Conservation (phyloP, 2,113 vertebrate genomes). For the Zeus faber region DNA sequence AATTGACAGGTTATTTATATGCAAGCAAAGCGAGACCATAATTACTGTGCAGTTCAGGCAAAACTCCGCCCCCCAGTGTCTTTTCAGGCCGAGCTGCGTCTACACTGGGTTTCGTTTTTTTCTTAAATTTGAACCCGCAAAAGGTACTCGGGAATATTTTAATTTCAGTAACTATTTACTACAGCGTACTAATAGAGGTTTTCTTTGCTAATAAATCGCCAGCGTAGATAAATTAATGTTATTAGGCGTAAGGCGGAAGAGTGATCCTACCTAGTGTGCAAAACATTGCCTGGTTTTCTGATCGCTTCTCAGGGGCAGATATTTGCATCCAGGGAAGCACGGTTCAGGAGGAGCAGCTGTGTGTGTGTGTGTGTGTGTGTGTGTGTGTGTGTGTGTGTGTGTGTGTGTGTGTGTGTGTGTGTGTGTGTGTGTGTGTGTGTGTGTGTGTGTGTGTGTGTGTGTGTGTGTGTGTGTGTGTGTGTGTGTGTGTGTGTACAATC, state of each 20-base stretch:
- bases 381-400: too few species aligned
- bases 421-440: too few species aligned
- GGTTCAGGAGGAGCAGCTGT: too few species aligned
- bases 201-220: too few species aligned
- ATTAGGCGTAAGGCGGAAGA: neutral
- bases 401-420: too few species aligned
- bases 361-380: too few species aligned
- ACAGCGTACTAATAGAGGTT: conserved; percentile 1
- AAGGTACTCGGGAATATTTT: conserved; percentile 53
- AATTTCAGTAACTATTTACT: neutral
- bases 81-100: conserved; percentile 53
- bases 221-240: neutral
- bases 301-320: neutral
- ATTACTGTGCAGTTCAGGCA: conserved; percentile 63
- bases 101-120: conserved; percentile 47
- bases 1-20: conserved; percentile 47
- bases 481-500: too few species aligned
- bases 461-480: too few species aligned
- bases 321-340: neutral
- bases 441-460: too few species aligned
- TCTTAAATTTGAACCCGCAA: conserved; percentile 20
- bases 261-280: too few species aligned
- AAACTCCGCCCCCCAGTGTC: conserved; percentile 28
- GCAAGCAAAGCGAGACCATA: conserved; percentile 65
- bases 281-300: too few species aligned